A percentile compares a stretch with the other conserved stretches of the same genome.
These are phyloP conservation scores for Petrocephalus schoutedeni DNA, from an alignment of 2,797 vertebrate genomes.

Conservation along the genomic window DNA sequence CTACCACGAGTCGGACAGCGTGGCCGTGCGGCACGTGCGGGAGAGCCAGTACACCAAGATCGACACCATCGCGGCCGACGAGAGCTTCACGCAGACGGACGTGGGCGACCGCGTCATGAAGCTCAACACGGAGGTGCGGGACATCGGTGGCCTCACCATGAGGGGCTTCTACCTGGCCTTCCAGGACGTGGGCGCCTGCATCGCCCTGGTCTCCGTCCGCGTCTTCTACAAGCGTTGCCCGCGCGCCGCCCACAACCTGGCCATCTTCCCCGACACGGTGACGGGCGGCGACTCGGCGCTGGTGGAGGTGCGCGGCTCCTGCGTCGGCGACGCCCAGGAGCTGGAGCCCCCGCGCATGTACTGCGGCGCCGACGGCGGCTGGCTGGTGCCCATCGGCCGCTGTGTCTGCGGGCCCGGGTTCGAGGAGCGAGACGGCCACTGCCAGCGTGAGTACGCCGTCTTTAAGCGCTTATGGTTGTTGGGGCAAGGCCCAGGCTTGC, in stretches of 20 bases:
- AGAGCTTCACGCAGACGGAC: constrained; percentile 79
- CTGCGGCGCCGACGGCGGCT: constrained; percentile 77
- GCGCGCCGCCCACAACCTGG: constrained; percentile 67
- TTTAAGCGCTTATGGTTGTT: not conserved
- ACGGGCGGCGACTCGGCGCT: constrained; percentile 75
- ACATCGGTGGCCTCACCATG: constrained; percentile 73
- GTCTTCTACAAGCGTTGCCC: constrained; percentile 80
- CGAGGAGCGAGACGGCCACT: constrained; percentile 70
- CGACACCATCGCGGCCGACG: constrained; percentile 76
- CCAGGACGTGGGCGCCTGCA: constrained; percentile 74
- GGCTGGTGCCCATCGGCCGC: constrained; percentile 77
- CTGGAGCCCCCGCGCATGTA: constrained; percentile 77
- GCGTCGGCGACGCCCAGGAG: constrained; percentile 73
- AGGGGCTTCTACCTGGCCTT: constrained; percentile 76
- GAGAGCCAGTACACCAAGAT: constrained; percentile 77
- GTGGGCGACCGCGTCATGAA: constrained; percentile 79
- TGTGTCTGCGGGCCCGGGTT: constrained; percentile 75
- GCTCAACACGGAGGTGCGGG: constrained; percentile 75
- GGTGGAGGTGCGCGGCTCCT: constrained; percentile 71
- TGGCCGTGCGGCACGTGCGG: constrained; percentile 72
- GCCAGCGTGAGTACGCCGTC: constrained; percentile 65
- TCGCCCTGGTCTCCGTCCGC: constrained; percentile 72
- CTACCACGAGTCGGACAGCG: constrained; percentile 72
- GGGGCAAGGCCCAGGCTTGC: not conserved
- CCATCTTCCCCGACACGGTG: constrained; percentile 73